phyloP scores from a whole-genome alignment of 2,888 invertebrate genomes.

The Agonopterix heracliana region DNA sequence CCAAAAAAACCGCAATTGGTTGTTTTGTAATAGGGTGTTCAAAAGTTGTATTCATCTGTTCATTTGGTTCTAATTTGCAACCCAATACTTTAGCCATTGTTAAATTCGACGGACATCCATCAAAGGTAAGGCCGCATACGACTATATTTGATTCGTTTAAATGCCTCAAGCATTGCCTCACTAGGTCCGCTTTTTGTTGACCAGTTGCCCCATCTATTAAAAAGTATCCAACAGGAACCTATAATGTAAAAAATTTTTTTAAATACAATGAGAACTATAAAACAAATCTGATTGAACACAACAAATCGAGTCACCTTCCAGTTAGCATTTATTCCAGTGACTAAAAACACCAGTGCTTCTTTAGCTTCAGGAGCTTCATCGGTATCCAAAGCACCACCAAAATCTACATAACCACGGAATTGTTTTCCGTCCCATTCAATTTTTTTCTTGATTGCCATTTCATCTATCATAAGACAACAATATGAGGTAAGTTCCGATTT shows the following conservation, averaged over 20 bases:
- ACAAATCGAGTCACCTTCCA: constrained; percentile 5
- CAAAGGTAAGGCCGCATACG: constrained; percentile 1
- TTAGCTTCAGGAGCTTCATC: constrained; percentile 1
- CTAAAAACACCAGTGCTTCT: constrained; percentile 8
- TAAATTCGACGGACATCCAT: too few species aligned
- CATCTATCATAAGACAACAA: constrained; percentile 2
- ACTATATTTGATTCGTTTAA: constrained; percentile 6
- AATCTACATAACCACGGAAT: constrained; percentile 3
- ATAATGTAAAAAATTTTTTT: too few species aligned
- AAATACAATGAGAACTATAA: too few species aligned
- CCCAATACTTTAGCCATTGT: too few species aligned
- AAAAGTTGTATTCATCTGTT: too few species aligned
- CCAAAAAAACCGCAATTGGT: too few species aligned
- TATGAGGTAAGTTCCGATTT: neutral
- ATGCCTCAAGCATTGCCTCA: constrained; percentile 2
- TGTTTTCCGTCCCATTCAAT: constrained; percentile 4
- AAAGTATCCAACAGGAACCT: constrained; percentile 10
- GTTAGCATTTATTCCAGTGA: constrained; percentile 6
- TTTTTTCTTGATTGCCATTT: neutral
- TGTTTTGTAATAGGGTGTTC: too few species aligned
- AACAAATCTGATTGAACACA: too few species aligned
- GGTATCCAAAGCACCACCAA: constrained; percentile 2
- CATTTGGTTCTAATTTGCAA: too few species aligned
- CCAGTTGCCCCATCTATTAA: constrained; percentile 8
- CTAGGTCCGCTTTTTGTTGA: constrained; percentile 3